Base-by-base conservation (phyloP, 2,888 invertebrate genomes). In the Phengaris alcon region DNA sequence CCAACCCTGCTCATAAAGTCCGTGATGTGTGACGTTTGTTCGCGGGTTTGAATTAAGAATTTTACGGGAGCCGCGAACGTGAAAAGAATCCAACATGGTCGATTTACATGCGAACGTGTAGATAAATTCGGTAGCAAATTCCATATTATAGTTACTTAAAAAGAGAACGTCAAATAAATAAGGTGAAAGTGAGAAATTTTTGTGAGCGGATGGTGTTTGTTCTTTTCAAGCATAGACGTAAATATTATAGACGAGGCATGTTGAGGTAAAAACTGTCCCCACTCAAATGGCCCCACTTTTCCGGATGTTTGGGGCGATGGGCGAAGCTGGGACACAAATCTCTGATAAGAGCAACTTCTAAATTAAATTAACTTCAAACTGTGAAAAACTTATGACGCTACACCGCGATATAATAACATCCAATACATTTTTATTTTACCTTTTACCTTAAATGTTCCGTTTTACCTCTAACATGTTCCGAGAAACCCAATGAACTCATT, bases 11-110 rank as follows among this genome's bases (percentile, higher is more conserved):
- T 22, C n/a, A 13, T 13, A 35, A 22, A 22, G 64, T 64, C 64
- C 44, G 64, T 64, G 64, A 64, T 64, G 64, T 64, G 64, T 64
- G 64, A 35, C 64, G 64, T 35, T 64, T 64, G 64, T 44, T 64
- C 64, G 35, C 64, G 52, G 52, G 64, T 64, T 64, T 64, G 64
- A 64, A 64, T 64, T 64, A 44, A 64, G 64, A 64, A 64, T 35
- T 35, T 13, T 35, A 35, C 35, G 22, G 48, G 35, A 6, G 64
- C 64, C 44, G 35, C 10, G 64, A 12, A 64, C 64, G 64, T 64
- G 64, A 6, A 44, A 64, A 44, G 64, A 64, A 64, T 64, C 64
- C 64, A 35, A 64, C 64, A 44, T 22, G 13, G 35, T 35, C 6
- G 35, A 64, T 64, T 64, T 64, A 64, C 35, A 64, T 64, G 12